A percentile compares a stretch with the other conserved stretches of the same genome.
Evolutionary conservation across 2,113 vertebrate species (phyloP).

Genomic region (Litocranius walleri): DNA sequence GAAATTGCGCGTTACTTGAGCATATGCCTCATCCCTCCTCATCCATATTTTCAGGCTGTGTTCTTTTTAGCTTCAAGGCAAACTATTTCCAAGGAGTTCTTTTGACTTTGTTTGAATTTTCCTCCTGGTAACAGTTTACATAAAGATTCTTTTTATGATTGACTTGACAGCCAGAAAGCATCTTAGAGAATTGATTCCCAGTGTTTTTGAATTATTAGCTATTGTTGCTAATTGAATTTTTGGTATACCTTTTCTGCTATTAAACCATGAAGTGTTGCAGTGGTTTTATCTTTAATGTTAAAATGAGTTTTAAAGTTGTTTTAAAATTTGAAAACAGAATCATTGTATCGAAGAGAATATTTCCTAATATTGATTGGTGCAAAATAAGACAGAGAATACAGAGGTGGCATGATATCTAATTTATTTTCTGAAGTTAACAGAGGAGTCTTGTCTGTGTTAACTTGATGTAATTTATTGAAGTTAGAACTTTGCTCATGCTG

Average conservation of each 20-base stretch:
- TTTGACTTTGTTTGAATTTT: constrained; percentile 23
- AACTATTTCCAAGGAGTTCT: neutral
- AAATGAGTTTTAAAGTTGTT: constrained; percentile 10
- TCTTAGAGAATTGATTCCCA: neutral
- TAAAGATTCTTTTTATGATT: neutral
- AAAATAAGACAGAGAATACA: neutral
- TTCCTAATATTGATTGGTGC: neutral
- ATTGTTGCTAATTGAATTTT: constrained; percentile 3
- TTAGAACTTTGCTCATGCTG: constrained; percentile 32
- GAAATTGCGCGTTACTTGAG: neutral
- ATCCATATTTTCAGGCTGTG: neutral
- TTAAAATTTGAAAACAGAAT: constrained; percentile 12
- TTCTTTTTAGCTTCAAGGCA: neutral
- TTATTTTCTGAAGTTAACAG: neutral
- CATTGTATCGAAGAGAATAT: neutral
- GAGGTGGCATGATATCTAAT: neutral
- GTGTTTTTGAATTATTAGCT: constrained; percentile 2
- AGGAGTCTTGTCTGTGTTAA: neutral
- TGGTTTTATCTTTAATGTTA: neutral
- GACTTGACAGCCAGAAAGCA: neutral
- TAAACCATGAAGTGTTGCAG: neutral
- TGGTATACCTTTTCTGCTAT: neutral
- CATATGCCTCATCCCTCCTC: neutral
- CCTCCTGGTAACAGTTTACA: neutral
- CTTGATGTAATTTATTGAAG: constrained; percentile 14